A percentile compares a stretch with the other conserved stretches of the same genome.
Conservation (phyloP, 2,113 vertebrate genomes). For the Xyliphius kryptos region DNA sequence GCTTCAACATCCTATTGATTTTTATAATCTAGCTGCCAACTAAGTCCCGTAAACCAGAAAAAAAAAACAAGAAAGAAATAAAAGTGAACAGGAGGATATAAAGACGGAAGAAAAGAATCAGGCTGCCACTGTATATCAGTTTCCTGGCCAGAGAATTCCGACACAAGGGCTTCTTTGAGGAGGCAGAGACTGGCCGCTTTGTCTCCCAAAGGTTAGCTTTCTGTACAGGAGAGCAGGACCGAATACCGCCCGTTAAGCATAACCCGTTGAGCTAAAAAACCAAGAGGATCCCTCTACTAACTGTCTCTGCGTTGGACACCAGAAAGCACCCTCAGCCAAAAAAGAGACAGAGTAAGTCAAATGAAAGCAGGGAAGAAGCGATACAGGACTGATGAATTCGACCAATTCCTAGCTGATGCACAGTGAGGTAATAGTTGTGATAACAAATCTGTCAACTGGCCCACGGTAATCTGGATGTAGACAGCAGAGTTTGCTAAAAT, state of each 20-base stretch:
- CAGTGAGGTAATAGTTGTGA: no score
- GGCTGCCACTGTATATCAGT: constrained; percentile 62
- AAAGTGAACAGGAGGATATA: constrained; percentile 19
- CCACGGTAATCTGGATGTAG: no score
- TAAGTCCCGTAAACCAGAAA: constrained; percentile 39
- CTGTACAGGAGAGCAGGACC: constrained; percentile 54
- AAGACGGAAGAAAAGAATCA: constrained; percentile 46
- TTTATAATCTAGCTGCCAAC: constrained; percentile 35
- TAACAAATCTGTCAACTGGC: no score
- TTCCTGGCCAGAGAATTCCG: constrained; percentile 66
- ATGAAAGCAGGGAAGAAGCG: neutral
- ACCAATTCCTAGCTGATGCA: no score
- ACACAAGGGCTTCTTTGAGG: constrained; percentile 72
- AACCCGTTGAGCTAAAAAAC: constrained; percentile 47
- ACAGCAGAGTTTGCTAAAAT: neutral
- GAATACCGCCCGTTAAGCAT: constrained; percentile 65
- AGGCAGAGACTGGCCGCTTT: constrained; percentile 68
- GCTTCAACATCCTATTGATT: no score
- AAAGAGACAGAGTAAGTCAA: neutral
- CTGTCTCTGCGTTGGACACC: neutral
- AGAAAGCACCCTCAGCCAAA: constrained; percentile 27
- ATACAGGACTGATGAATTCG: neutral
- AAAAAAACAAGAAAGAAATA: constrained; percentile 37
- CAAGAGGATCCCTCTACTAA: constrained; percentile 35
- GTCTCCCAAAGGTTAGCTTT: constrained; percentile 72